Evolutionary conservation across 2,113 vertebrate genomes (phyloP).

Genomic region (Athene noctua): DNA sequence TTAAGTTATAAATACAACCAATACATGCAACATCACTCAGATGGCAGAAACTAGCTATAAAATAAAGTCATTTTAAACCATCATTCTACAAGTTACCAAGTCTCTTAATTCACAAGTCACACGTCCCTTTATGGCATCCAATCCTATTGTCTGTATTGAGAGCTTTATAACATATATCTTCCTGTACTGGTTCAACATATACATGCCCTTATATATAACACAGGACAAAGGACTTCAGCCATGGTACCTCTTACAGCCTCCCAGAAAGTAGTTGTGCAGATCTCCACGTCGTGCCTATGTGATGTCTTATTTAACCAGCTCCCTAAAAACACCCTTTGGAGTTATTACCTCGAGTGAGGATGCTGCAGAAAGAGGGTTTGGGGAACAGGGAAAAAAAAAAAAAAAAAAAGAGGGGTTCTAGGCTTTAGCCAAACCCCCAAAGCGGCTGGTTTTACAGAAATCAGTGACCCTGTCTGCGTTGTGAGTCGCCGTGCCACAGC

Average conservation of each 20-base stretch:
- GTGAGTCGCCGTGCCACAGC: fast-evolving
- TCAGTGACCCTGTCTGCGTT: fast-evolving
- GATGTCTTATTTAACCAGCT: not conserved
- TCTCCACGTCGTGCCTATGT: fast-evolving
- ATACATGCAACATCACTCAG: slow-evolving; percentile 74
- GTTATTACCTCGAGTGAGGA: not conserved
- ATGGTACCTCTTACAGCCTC: not conserved
- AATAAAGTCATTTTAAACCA: slow-evolving; percentile 70
- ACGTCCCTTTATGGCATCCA: slow-evolving; percentile 24
- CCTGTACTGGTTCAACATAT: not conserved
- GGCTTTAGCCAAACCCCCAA: not conserved
- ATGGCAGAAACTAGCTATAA: slow-evolving; percentile 70
- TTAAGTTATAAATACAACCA: slow-evolving; percentile 82
- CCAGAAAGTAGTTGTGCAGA: fast-evolving
- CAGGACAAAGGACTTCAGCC: not conserved
- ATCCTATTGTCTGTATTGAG: not conserved
- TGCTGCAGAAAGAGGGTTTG: not conserved
- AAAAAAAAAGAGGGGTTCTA: not conserved
- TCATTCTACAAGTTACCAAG: slow-evolving; percentile 71
- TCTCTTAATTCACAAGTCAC: slow-evolving; percentile 69
- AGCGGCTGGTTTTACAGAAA: not conserved
- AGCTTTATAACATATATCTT: not conserved
- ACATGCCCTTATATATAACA: not conserved
- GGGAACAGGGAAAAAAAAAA: too few species aligned
- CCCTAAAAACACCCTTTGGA: not conserved